phyloP scores from a whole-genome alignment of 2,888 invertebrate species.

The Plutella xylostella region DNA sequence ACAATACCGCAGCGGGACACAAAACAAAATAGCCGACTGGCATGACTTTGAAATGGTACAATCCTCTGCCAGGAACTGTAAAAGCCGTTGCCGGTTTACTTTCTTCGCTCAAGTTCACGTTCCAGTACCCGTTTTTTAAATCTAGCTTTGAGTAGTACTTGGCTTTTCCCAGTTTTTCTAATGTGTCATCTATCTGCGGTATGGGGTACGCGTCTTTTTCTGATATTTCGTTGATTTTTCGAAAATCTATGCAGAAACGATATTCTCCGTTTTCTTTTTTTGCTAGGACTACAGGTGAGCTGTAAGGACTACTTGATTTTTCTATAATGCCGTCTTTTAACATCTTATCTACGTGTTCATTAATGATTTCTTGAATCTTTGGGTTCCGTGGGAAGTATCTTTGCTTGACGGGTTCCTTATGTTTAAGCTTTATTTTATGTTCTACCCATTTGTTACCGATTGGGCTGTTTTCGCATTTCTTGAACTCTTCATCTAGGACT shows the following conservation, averaged over 20 bases:
- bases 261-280: background rate
- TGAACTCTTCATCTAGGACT: too few relatives aligned
- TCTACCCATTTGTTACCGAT: too few relatives aligned
- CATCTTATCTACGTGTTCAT: background rate
- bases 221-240: conserved; percentile 4
- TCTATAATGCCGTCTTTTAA: too few relatives aligned
- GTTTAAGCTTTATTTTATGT: too few relatives aligned
- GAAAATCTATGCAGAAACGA: background rate
- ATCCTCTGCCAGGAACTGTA: background rate
- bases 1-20: too few relatives aligned
- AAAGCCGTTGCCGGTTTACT: background rate
- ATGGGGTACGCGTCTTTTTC: conserved; percentile 22
- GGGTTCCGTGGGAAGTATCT: too few relatives aligned
- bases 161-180: conserved; percentile 20
- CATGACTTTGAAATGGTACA: background rate
- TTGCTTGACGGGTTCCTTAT: too few relatives aligned
- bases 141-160: background rate
- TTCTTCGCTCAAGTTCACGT: background rate
- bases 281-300: too few relatives aligned
- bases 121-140: background rate
- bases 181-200: conserved; percentile 21
- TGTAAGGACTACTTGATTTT: too few relatives aligned
- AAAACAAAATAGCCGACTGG: too few relatives aligned
- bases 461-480: too few relatives aligned
- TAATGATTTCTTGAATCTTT: too few relatives aligned